Percentiles rank a stretch among this genome's conserved stretches.
These are phyloP conservation scores for Hippocampus zosterae DNA, from an alignment of 2,113 vertebrate genomes.

Conservation along the genomic window DNA sequence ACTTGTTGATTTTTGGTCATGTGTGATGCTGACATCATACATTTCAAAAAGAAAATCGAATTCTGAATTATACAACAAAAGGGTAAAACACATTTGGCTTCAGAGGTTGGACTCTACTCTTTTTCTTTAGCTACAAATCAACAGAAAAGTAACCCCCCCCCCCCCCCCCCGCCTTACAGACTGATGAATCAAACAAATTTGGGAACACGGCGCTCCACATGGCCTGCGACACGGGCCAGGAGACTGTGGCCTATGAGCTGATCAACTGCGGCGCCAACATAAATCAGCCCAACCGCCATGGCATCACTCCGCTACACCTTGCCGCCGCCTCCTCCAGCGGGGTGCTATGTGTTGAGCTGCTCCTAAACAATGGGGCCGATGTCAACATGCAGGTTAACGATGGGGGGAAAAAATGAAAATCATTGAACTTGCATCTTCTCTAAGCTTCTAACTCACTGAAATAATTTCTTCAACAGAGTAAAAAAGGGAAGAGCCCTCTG, in stretches of 20 bases:
- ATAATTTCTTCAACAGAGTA: slow-evolving; percentile 74
- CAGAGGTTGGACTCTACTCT: background rate
- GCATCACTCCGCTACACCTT: slow-evolving; percentile 89
- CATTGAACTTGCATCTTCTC: background rate
- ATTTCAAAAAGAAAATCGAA: background rate
- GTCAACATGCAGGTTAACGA: slow-evolving; percentile 84
- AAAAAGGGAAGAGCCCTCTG: slow-evolving; percentile 92
- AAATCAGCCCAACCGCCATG: slow-evolving; percentile 84
- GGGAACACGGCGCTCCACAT: slow-evolving; percentile 97
- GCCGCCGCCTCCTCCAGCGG: slow-evolving; percentile 91
- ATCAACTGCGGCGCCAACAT: slow-evolving; percentile 90
- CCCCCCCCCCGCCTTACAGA: slow-evolving; percentile 62
- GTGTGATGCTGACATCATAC: background rate
- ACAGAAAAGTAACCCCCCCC: background rate
- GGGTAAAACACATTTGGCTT: background rate
- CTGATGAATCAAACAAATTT: slow-evolving; percentile 84
- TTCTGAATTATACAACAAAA: background rate
- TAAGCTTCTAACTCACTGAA: background rate
- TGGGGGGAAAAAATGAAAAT: background rate
- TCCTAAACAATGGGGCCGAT: slow-evolving; percentile 91
- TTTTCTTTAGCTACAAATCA: background rate
- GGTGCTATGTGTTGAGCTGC: slow-evolving; percentile 87
- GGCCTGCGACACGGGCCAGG: slow-evolving; percentile 89
- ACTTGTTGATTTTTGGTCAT: background rate
- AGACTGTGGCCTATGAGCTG: slow-evolving; percentile 86